phyloP scores from a whole-genome alignment of 2,888 invertebrate genomes.

The Seira musarum region DNA sequence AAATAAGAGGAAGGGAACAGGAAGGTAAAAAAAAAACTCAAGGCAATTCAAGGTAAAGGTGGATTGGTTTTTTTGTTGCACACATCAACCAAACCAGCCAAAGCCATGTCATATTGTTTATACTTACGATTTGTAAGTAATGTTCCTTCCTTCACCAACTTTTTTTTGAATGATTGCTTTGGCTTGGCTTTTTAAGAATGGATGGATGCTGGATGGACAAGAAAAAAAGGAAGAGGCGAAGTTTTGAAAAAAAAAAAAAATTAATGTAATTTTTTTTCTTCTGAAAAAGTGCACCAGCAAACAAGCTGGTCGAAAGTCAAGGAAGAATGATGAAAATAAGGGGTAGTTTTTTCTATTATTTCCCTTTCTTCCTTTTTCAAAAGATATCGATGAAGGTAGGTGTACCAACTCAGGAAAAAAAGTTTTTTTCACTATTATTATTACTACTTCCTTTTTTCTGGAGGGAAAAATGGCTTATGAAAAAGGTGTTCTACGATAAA shows the following conservation, averaged over 20 bases:
- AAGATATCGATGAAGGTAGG: slow-evolving; percentile 34
- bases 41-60: slow-evolving; percentile 62
- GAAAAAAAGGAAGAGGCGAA: too few species aligned
- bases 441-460: slow-evolving; percentile 54
- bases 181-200: slow-evolving; percentile 15
- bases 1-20: slow-evolving; percentile 32
- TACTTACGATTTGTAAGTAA: background rate
- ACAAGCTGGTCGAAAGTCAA: slow-evolving; percentile 42
- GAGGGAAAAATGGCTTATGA: slow-evolving; percentile 38
- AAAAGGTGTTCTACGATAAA: slow-evolving; percentile 2
- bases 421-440: slow-evolving; percentile 39
- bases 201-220: background rate
- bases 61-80: slow-evolving; percentile 1
- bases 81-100: background rate
- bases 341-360: slow-evolving; percentile 45
- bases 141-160: background rate
- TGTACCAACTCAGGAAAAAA: slow-evolving; percentile 20
- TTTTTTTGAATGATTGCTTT: slow-evolving; percentile 14
- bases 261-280: background rate
- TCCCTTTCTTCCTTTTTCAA: slow-evolving; percentile 41
- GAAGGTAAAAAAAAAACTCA: slow-evolving; percentile 57
- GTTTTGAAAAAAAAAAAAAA: background rate
- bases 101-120: background rate
- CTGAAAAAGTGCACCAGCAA: background rate
- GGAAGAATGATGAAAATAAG: slow-evolving; percentile 5